Evolutionary conservation across 2,888 invertebrate genomes (phyloP).

Genomic region (Polyploca ridens): DNA sequence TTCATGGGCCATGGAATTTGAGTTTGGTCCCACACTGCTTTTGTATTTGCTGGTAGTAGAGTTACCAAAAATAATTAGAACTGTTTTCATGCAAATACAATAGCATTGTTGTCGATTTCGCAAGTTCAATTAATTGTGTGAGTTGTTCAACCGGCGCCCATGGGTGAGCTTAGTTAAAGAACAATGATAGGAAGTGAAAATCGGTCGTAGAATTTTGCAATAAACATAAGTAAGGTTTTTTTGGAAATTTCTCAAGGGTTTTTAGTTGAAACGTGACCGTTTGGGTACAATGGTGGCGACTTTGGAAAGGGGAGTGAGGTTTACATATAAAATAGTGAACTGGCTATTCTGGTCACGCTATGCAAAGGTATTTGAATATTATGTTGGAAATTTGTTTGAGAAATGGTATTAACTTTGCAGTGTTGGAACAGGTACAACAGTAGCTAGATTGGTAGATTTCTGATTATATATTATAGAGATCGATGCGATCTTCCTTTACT

Average conservation of each 20-base stretch:
- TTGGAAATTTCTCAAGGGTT: neutral
- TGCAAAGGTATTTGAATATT: neutral
- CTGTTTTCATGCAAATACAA: slow-evolving; percentile 20
- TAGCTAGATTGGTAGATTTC: too few relatives aligned
- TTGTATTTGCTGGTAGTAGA: neutral
- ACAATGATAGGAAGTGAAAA: slow-evolving; percentile 33
- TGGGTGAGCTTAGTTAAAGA: slow-evolving; percentile 24
- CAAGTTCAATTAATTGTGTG: slow-evolving; percentile 27
- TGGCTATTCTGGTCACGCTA: neutral
- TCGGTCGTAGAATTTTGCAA: slow-evolving; percentile 25
- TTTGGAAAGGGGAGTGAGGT: too few relatives aligned
- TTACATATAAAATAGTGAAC: neutral
- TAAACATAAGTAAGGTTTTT: slow-evolving; percentile 2
- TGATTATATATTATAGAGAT: too few relatives aligned
- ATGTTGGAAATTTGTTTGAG: neutral
- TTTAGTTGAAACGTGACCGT: neutral
- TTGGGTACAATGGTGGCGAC: neutral
- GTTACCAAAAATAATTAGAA: neutral
- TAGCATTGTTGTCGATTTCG: slow-evolving; percentile 37
- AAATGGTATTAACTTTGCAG: neutral
- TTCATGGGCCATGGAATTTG: too few relatives aligned
- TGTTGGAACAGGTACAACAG: too few relatives aligned
- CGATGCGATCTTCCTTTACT: too few relatives aligned
- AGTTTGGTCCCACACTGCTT: too few relatives aligned
- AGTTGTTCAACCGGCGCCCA: slow-evolving; percentile 27